Evolutionary conservation across 1,140 invertebrate genomes (phyloP).

Genomic region (Anastatus disparis): DNA sequence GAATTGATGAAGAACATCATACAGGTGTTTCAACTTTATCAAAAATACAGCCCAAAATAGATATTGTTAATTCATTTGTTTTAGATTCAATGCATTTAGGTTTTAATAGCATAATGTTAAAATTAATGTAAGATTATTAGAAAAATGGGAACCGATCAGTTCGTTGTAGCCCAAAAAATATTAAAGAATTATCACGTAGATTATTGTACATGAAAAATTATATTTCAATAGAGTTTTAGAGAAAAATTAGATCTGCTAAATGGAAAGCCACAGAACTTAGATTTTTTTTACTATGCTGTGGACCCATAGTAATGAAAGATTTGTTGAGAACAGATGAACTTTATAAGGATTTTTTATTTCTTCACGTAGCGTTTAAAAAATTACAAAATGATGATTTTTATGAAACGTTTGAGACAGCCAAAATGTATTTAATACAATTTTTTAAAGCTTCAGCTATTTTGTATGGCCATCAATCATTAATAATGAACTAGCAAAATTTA

Average conservation of each 20-base stretch:
- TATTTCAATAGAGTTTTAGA: conserved; percentile 21
- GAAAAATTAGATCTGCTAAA: not conserved
- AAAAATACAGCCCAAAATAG: conserved; percentile 23
- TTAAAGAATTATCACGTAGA: conserved; percentile 15
- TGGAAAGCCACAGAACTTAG: conserved; percentile 38
- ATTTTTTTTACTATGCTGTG: conserved; percentile 34
- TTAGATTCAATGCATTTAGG: conserved; percentile 42
- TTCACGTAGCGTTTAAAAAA: not conserved
- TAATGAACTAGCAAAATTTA: no score
- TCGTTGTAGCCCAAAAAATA: not conserved
- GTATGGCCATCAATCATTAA: not conserved
- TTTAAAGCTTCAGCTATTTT: not conserved
- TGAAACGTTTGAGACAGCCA: no score
- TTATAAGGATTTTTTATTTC: not conserved
- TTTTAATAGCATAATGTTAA: conserved; percentile 4
- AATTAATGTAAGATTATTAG: not conserved
- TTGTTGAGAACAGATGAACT: not conserved
- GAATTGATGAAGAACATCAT: conserved; percentile 11
- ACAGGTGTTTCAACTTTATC: conserved; percentile 5
- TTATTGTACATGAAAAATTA: conserved; percentile 14
- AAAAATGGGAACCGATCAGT: not conserved
- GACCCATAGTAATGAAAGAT: conserved; percentile 11
- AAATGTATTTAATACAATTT: not conserved
- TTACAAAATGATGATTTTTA: not conserved
- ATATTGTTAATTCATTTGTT: conserved; percentile 22